A percentile compares a stretch with the other conserved stretches of the same genome.
Evolutionary conservation across 1,140 invertebrate genomes (phyloP).

Genomic region (Drosophila pallidifrons): DNA sequence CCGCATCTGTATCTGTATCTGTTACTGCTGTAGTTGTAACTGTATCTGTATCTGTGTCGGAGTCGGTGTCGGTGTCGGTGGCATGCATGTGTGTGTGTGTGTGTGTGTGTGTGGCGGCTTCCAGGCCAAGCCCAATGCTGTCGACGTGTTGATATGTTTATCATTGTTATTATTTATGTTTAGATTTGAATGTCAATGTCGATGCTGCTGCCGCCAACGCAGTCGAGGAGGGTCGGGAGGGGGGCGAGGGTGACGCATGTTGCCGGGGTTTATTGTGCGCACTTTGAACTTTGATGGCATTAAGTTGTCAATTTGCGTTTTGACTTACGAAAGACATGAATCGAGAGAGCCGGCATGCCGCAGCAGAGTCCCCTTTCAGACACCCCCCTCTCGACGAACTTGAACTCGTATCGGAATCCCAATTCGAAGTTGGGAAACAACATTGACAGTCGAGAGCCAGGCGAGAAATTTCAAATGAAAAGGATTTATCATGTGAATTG

Average conservation of each 20-base stretch:
- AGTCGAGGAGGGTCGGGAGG: background rate
- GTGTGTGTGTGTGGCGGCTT: constrained; percentile 7
- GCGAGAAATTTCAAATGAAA: constrained; percentile 42
- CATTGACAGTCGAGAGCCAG: constrained; percentile 26
- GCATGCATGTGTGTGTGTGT: constrained; percentile 42
- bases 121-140: constrained; percentile 23
- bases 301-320: constrained; percentile 80
- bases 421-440: background rate
- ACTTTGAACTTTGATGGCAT: constrained; percentile 81
- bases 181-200: constrained; percentile 83
- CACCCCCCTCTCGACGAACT: background rate
- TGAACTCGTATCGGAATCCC: constrained; percentile 1
- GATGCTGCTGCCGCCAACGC: constrained; percentile 34
- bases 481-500: constrained; percentile 47
- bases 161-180: constrained; percentile 83
- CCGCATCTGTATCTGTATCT: constrained; percentile 21
- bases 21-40: constrained; percentile 2
- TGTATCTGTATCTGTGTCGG: constrained; percentile 10
- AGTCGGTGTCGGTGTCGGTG: constrained; percentile 26
- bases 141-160: constrained; percentile 78
- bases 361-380: background rate
- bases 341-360: constrained; percentile 20
- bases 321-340: constrained; percentile 59
- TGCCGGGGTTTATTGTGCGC: constrained; percentile 52
- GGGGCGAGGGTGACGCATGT: constrained; percentile 31